Evolutionary conservation across 1,140 invertebrate genomes (phyloP).

Genomic region (Elysia chlorotica): DNA sequence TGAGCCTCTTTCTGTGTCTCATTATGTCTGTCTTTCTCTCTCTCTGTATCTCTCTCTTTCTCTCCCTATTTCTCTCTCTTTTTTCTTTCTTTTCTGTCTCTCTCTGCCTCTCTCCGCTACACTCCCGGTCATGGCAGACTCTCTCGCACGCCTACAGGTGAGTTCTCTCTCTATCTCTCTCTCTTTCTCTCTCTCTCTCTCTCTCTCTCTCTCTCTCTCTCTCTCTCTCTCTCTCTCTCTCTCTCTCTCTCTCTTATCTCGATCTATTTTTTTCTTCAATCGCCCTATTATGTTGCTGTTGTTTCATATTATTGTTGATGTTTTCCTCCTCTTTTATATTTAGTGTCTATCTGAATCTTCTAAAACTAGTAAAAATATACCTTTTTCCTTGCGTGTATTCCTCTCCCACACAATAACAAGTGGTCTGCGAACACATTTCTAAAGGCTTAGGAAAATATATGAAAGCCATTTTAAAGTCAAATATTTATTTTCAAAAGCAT

Average conservation of each 20-base stretch:
- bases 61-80: conserved; percentile 8
- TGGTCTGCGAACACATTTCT: no score
- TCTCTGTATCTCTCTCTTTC: no score
- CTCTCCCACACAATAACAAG: no score
- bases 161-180: background rate
- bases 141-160: no score
- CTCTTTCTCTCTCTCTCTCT: background rate
- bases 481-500: no score
- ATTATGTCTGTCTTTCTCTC: background rate
- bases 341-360: background rate
- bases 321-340: background rate
- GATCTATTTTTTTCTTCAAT: background rate
- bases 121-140: no score
- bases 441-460: no score
- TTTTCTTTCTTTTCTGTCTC: conserved; percentile 12
- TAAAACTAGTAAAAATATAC: background rate
- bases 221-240: background rate
- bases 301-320: background rate
- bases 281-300: background rate
- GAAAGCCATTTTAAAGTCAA: no score
- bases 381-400: background rate
- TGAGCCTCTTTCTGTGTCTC: background rate
- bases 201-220: background rate
- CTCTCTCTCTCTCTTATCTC: background rate
- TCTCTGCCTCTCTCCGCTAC: conserved; percentile 1